Base-by-base conservation (phyloP, 2,113 vertebrate genomes). In the Phaethon lepturus region DNA sequence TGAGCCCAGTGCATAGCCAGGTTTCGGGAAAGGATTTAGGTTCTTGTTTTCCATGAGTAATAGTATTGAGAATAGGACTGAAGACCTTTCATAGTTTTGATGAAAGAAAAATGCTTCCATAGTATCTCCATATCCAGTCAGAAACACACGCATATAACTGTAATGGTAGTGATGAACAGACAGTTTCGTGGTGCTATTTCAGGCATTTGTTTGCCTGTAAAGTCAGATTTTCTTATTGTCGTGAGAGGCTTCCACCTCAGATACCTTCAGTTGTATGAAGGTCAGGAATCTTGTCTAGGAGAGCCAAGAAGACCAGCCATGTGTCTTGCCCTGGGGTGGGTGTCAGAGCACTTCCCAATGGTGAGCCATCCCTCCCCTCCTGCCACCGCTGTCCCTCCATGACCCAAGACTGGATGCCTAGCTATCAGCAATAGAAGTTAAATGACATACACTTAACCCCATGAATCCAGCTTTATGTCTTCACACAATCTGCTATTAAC, bases 251-350 rank as follows among this genome's bases (percentile, higher is more conserved):
- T 76, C 35, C 12, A 19, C 16, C 26, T 62, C 45, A 38, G 86
- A 26, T 9, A 33, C 10, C 24, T 49, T 64, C 25, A 76, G 3
- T 2, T 40, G 6, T 17, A 5, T 6, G 66, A 64, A 42, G 40
- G 20, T 60, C 22, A 53, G 33, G 18, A 0, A 7, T 38, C 19
- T 33, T 53, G 11, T 29, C 47, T 8, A 22, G 11, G 13, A 55
- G 6, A 67, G 2, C 24, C 40, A 75, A 18, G 66, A 44, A 45
- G 28, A 64, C 2, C 56, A 67, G 4, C 9, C 1, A 4, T 4
- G 26, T 71, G 13, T 66, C 35, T 52, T 0, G 0, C 11, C 25
- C 5, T 10, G 9, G 31, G 7, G 7, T 64, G 6, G 3, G 3
- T 47, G 17, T 52, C 47, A 75, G 13, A 40, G 47, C 9, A 11